Conservation (phyloP, 1,140 invertebrate species). For the Dendrolimus kikuchii region DNA sequence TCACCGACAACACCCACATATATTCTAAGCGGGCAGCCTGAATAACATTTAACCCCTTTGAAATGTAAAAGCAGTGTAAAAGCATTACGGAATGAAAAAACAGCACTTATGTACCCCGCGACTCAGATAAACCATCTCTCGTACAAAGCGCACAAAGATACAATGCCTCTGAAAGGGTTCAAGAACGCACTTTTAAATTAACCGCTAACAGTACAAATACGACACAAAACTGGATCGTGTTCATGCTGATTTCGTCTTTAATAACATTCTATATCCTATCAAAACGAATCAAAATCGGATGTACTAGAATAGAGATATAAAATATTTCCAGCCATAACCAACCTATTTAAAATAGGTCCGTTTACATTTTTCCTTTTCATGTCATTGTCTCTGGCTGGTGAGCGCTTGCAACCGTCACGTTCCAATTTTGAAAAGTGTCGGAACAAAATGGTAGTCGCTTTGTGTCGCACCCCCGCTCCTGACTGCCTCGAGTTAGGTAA, state of each 20-base stretch:
- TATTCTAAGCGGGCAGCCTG: slow-evolving; percentile 63
- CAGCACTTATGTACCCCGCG: slow-evolving; percentile 70
- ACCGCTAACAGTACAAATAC: slow-evolving; percentile 37
- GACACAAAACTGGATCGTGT: slow-evolving; percentile 22
- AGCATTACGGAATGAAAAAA: slow-evolving; percentile 72
- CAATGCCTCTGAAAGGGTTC: slow-evolving; percentile 72
- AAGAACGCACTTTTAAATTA: slow-evolving; percentile 72
- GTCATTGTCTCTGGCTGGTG: slow-evolving; percentile 67
- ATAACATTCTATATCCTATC: neutral
- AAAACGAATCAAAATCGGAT: slow-evolving; percentile 19
- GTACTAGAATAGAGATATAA: slow-evolving; percentile 37
- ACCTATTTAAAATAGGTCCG: slow-evolving; percentile 64
- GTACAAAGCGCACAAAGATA: slow-evolving; percentile 71
- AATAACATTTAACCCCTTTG: slow-evolving; percentile 71
- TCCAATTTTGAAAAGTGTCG: slow-evolving; percentile 72
- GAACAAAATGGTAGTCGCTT: slow-evolving; percentile 69
- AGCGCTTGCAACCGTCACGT: slow-evolving; percentile 70
- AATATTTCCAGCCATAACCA: slow-evolving; percentile 47
- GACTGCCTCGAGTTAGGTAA: slow-evolving; percentile 53
- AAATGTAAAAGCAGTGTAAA: slow-evolving; percentile 72
- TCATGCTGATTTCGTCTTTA: slow-evolving; percentile 34
- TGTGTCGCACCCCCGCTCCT: slow-evolving; percentile 47
- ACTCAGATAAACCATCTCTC: slow-evolving; percentile 68
- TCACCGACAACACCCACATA: slow-evolving; percentile 56
- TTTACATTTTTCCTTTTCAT: slow-evolving; percentile 72